phyloP scores from a whole-genome alignment of 92 coral and sea anemone species.

The Pocillopora meandrina region DNA sequence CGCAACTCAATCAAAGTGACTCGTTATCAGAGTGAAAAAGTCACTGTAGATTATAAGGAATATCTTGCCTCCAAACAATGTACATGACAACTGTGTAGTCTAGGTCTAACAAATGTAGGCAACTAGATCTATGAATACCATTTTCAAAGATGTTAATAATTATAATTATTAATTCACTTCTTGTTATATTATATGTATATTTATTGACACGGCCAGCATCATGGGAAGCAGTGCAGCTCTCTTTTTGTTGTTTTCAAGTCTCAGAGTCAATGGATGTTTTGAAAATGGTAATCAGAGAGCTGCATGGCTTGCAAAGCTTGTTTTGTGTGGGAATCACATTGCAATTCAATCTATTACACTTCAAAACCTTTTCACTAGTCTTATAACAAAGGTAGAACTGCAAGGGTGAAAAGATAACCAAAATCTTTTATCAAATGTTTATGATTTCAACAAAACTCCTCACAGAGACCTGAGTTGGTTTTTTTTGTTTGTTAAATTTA shows the following conservation, averaged over 20 bases:
- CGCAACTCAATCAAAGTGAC: slow-evolving; percentile 93
- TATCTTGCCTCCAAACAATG: slow-evolving; percentile 66
- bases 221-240: neutral
- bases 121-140: slow-evolving; percentile 35
- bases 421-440: too few species aligned
- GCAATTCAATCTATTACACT: too few species aligned
- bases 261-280: neutral
- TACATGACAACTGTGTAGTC: slow-evolving; percentile 30
- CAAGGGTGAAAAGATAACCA: neutral
- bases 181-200: slow-evolving; percentile 22
- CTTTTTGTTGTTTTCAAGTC: neutral
- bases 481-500: too few species aligned
- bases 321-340: neutral
- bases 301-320: neutral
- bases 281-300: neutral
- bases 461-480: too few species aligned
- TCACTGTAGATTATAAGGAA: slow-evolving; percentile 91
- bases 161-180: neutral
- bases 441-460: too few species aligned
- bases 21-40: slow-evolving; percentile 99
- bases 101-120: slow-evolving; percentile 43
- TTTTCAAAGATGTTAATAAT: slow-evolving; percentile 40
- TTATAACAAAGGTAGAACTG: neutral
- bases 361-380: too few species aligned
- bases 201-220: slow-evolving; percentile 23